Evolutionary conservation across 2,888 invertebrate species (phyloP).

Genomic region (Deroplatys truncata): DNA sequence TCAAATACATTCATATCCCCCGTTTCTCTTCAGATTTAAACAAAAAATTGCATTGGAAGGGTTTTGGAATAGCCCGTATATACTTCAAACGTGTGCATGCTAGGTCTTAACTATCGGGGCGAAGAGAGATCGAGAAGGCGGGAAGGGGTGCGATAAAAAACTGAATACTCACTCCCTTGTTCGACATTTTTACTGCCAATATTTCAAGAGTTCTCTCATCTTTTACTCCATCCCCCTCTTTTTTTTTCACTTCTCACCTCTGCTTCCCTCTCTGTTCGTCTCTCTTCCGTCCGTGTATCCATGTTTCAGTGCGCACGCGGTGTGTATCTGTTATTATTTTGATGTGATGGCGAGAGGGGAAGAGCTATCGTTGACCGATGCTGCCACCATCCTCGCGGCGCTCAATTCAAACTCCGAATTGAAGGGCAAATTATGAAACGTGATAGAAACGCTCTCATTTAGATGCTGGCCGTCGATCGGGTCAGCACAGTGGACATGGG

Average conservation of each 20-base stretch:
- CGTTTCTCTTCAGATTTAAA: not conserved
- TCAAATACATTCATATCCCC: not conserved
- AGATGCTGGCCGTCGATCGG: not conserved
- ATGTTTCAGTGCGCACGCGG: not conserved
- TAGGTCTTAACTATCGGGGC: not conserved
- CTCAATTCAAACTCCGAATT: not conserved
- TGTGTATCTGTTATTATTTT: not conserved
- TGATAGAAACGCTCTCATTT: not conserved
- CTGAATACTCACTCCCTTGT: constrained; percentile 10
- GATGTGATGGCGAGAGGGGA: not conserved
- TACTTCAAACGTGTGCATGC: not conserved
- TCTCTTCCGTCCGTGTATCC: not conserved
- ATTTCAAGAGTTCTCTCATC: constrained; percentile 4
- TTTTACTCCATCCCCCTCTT: not conserved
- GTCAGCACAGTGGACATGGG: not conserved
- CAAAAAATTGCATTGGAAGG: not conserved
- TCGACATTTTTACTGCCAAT: constrained; percentile 16
- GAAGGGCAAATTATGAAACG: not conserved
- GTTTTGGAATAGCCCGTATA: not conserved
- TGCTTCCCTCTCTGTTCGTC: not conserved
- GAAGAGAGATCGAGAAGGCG: not conserved
- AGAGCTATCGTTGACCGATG: not conserved
- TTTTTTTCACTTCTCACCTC: not conserved
- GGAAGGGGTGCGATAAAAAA: not conserved
- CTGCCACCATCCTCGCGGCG: not conserved